phyloP scores from a whole-genome alignment of 1,140 invertebrate genomes.

The Drosophila varians region DNA sequence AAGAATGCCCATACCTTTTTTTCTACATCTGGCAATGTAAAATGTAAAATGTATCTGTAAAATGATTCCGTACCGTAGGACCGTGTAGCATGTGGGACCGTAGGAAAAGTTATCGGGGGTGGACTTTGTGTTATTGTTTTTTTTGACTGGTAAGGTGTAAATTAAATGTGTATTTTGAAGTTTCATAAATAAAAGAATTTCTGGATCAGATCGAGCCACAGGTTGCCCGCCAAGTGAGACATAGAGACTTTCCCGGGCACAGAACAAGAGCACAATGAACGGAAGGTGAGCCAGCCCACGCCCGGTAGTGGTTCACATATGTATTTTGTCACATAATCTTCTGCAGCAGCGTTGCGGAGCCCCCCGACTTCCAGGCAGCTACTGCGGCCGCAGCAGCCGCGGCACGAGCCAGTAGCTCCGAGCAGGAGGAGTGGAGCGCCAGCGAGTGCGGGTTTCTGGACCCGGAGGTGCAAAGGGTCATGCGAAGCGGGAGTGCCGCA shows the following conservation, averaged over 20 bases:
- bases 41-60: too few relatives aligned
- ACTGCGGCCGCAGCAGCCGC: conserved; percentile 65
- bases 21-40: too few relatives aligned
- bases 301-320: conserved; percentile 8
- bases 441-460: conserved; percentile 67
- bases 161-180: conserved; percentile 11
- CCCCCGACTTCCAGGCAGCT: conserved; percentile 66
- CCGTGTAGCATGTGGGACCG: too few relatives aligned
- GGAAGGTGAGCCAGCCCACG: conserved; percentile 12
- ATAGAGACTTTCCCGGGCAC: not conserved
- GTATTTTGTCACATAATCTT: not conserved
- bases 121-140: too few relatives aligned
- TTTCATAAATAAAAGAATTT: conserved; percentile 33
- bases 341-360: conserved; percentile 33
- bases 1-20: too few relatives aligned
- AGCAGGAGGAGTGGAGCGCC: conserved; percentile 56
- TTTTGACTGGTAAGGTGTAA: too few relatives aligned
- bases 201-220: conserved; percentile 2
- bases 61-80: too few relatives aligned
- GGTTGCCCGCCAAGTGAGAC: not conserved
- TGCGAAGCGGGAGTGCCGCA: conserved; percentile 55
- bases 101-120: too few relatives aligned
- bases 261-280: conserved; percentile 16
- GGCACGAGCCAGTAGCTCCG: conserved; percentile 52
- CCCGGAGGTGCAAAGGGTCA: conserved; percentile 63